These are phyloP conservation scores for Dermatemys mawii DNA, from an alignment of 2,113 vertebrate species.

Conservation along the genomic window DNA sequence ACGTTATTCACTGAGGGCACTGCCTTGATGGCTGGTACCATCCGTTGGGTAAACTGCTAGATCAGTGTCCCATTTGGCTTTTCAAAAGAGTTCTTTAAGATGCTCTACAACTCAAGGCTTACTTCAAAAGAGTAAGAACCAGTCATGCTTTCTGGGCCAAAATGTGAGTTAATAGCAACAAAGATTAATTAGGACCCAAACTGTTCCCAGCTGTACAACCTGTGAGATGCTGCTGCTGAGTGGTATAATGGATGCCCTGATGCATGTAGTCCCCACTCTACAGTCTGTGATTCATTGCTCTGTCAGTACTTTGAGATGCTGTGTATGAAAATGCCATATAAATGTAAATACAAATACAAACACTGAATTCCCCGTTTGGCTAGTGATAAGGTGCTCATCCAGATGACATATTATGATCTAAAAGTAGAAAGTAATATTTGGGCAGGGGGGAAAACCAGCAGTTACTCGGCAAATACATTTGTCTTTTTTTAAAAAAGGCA, in stretches of 20 bases:
- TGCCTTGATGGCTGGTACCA: not conserved
- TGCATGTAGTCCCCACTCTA: constrained; percentile 66
- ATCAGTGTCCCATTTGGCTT: not conserved
- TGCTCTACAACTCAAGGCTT: not conserved
- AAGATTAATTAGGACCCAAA: constrained; percentile 77
- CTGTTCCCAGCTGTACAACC: constrained; percentile 30
- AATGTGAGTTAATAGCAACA: constrained; percentile 68
- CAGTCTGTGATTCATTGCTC: constrained; percentile 80
- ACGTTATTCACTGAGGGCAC: accelerated
- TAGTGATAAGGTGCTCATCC: constrained; percentile 83
- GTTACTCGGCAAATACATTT: constrained; percentile 63
- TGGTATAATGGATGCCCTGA: not conserved
- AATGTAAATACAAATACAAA: constrained; percentile 84
- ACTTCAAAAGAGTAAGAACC: not conserved
- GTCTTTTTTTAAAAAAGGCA: constrained; percentile 30
- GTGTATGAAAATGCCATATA: constrained; percentile 81
- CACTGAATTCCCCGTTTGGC: constrained; percentile 72
- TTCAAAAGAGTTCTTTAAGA: not conserved
- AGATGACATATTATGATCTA: constrained; percentile 77
- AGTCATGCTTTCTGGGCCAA: constrained; percentile 34
- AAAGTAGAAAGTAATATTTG: constrained; percentile 73
- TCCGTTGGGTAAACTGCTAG: not conserved
- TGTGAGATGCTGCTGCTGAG: not conserved
- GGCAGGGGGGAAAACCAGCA: not conserved
- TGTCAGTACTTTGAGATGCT: constrained; percentile 78